Percentiles rank a stretch among this genome's conserved stretches.
phyloP scores from a whole-genome alignment of 2,888 invertebrate species.

The Mamestra brassicae region DNA sequence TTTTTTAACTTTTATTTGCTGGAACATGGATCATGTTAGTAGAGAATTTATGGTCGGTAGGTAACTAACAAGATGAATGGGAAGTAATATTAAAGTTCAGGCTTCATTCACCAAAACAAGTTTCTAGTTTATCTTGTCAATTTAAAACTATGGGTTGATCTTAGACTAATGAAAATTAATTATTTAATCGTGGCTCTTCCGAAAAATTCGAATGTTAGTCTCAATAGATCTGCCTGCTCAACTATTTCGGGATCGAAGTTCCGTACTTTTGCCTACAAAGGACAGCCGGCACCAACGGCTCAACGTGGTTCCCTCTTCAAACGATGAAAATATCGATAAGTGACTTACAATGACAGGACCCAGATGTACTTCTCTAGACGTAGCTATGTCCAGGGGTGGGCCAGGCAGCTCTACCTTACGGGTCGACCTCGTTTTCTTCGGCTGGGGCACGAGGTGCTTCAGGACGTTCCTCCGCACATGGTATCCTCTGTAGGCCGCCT shows the following conservation, averaged over 20 bases:
- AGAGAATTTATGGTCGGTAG: too few species aligned
- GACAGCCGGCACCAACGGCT: not conserved
- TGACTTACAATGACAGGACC: slow-evolving; percentile 82
- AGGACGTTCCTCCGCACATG: slow-evolving; percentile 82
- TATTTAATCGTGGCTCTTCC: too few species aligned
- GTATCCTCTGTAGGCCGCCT: slow-evolving; percentile 87
- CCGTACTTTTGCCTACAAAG: too few species aligned
- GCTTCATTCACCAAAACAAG: too few species aligned
- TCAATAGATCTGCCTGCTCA: too few species aligned
- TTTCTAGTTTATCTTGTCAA: too few species aligned
- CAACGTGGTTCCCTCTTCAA: not conserved
- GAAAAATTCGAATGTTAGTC: too few species aligned
- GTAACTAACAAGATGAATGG: too few species aligned
- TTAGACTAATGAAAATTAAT: too few species aligned
- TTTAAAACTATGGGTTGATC: too few species aligned
- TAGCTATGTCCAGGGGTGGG: slow-evolving; percentile 81
- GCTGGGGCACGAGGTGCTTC: slow-evolving; percentile 75
- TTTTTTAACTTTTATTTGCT: slow-evolving; percentile 78
- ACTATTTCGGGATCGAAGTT: too few species aligned
- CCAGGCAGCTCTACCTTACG: slow-evolving; percentile 80
- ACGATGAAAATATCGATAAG: not conserved
- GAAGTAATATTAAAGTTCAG: too few species aligned
- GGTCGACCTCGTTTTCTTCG: slow-evolving; percentile 68
- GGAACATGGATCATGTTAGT: slow-evolving; percentile 2
- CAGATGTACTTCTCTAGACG: slow-evolving; percentile 82